A percentile compares a stretch with the other conserved stretches of the same genome.
phyloP scores from a whole-genome alignment of 2,888 invertebrate species.

The Fissipunctia ypsillon region DNA sequence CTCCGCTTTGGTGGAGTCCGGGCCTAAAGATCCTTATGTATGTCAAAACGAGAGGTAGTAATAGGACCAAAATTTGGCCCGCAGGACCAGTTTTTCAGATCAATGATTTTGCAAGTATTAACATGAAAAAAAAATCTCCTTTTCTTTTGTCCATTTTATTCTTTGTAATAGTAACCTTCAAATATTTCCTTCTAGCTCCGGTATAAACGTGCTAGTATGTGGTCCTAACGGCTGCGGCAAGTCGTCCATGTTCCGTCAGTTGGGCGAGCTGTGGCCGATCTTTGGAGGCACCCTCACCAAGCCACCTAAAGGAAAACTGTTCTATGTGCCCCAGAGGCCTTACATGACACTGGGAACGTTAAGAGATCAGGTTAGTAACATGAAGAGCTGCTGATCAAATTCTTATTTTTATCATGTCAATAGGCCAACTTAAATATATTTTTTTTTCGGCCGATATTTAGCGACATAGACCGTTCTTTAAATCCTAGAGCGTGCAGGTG shows the following conservation, averaged over 20 bases:
- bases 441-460: too few species aligned
- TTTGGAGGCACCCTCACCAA: constrained; percentile 98
- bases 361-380: constrained; percentile 96
- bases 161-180: neutral
- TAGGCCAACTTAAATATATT: too few species aligned
- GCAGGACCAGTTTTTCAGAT: constrained; percentile 2
- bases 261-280: constrained; percentile 99
- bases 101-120: neutral
- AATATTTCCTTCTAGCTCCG: constrained; percentile 90
- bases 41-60: too few species aligned
- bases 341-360: constrained; percentile 99
- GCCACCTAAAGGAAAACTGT: constrained; percentile 98
- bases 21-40: too few species aligned
- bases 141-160: too few species aligned
- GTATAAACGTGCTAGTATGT: constrained; percentile 99
- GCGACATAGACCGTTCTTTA: too few species aligned
- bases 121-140: too few species aligned
- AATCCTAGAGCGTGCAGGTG: too few species aligned
- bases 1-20: too few species aligned
- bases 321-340: constrained; percentile 99
- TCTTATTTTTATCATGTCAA: too few species aligned
- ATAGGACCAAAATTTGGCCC: neutral
- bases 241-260: constrained; percentile 98
- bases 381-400: too few species aligned
- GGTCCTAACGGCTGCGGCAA: constrained; percentile 99